Evolutionary conservation across 2,797 vertebrate genomes (phyloP).

Genomic region (Notolepis coatsorum): DNA sequence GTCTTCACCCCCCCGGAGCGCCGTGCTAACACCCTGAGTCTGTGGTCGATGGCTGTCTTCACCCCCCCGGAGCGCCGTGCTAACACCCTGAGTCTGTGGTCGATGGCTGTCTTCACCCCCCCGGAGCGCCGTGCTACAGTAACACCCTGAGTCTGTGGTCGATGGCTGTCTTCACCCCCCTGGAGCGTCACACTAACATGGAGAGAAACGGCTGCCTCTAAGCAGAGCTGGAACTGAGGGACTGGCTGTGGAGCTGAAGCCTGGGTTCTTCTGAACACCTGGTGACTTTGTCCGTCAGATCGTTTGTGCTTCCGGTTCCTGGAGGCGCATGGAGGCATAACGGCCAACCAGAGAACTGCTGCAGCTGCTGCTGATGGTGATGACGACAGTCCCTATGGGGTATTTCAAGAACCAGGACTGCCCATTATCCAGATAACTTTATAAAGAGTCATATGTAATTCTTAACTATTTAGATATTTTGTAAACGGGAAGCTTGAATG

Average conservation of each 20-base stretch:
- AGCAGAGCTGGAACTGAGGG: not conserved
- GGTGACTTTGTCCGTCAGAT: conserved; percentile 1
- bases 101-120: too few relatives aligned
- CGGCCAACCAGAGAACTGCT: not conserved
- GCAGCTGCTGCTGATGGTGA: conserved; percentile 12
- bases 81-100: too few relatives aligned
- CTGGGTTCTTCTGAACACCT: conserved; percentile 21
- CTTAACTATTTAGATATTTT: conserved; percentile 10
- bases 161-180: not conserved
- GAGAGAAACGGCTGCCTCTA: too few relatives aligned
- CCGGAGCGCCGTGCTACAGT: too few relatives aligned
- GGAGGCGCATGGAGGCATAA: not conserved
- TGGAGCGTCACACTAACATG: not conserved
- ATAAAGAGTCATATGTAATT: conserved; percentile 27
- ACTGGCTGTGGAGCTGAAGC: not conserved
- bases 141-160: not conserved
- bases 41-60: too few relatives aligned
- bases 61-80: too few relatives aligned
- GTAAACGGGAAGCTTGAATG: conserved; percentile 14
- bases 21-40: too few relatives aligned
- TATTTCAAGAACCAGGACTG: conserved; percentile 1
- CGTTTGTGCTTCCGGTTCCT: not conserved
- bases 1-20: too few relatives aligned
- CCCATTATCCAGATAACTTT: conserved; percentile 9
- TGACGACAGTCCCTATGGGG: not conserved